Percentiles rank a stretch among this genome's conserved stretches.
phyloP scores from a whole-genome alignment of 2,113 vertebrate species.

The Paraplagusia blochii region DNA sequence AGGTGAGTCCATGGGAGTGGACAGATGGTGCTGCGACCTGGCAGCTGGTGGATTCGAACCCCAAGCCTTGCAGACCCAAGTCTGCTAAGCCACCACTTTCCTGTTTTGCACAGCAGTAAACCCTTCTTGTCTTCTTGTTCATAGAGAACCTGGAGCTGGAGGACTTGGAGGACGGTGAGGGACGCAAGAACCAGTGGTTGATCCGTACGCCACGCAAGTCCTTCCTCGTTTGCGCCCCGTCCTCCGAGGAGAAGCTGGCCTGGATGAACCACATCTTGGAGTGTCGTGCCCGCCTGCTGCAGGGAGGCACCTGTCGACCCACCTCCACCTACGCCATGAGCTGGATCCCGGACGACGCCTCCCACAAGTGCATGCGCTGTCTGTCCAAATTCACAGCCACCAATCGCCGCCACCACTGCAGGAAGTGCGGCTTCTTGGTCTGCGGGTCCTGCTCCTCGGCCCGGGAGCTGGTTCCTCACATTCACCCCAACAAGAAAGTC shows the following conservation, averaged over 20 bases:
- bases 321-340: slow-evolving; percentile 71
- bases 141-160: slow-evolving; percentile 82
- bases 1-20: slow-evolving; percentile 33
- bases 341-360: slow-evolving; percentile 86
- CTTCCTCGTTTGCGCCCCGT: slow-evolving; percentile 83
- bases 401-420: slow-evolving; percentile 87
- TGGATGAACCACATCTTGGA: slow-evolving; percentile 87
- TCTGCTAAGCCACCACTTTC: too few relatives aligned
- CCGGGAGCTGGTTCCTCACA: slow-evolving; percentile 75
- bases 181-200: slow-evolving; percentile 87
- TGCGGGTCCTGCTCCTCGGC: slow-evolving; percentile 82
- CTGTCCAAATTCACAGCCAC: slow-evolving; percentile 76
- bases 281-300: slow-evolving; percentile 73
- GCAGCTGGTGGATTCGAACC: too few relatives aligned
- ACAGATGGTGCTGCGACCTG: too few relatives aligned
- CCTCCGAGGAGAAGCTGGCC: slow-evolving; percentile 78
- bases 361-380: slow-evolving; percentile 91
- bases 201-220: slow-evolving; percentile 87
- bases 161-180: slow-evolving; percentile 74
- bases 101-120: slow-evolving; percentile 4
- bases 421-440: slow-evolving; percentile 87
- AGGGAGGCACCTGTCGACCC: slow-evolving; percentile 49
- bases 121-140: background rate
- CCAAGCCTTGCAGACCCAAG: too few relatives aligned
- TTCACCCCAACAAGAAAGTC: slow-evolving; percentile 77